Percentiles rank a stretch among this genome's conserved stretches.
Conservation (phyloP, 1,140 invertebrate species). For the Drosophila orena region DNA sequence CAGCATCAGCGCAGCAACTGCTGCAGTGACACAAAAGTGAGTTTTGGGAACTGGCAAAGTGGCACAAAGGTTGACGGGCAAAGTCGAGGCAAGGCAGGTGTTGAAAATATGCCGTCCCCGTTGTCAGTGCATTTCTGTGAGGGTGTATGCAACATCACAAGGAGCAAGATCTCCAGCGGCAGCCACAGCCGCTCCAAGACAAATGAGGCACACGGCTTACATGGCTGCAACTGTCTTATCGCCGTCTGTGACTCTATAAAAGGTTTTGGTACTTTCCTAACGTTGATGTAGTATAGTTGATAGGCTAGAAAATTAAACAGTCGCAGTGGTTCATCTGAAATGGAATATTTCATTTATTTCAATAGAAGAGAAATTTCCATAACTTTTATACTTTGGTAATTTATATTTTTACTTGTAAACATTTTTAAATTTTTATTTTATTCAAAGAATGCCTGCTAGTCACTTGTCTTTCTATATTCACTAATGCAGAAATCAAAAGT, state of each 20-base stretch:
- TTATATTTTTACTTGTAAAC: no score
- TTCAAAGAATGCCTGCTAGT: no score
- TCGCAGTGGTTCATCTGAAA: no score
- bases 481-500: neutral
- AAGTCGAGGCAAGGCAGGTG: constrained; percentile 71
- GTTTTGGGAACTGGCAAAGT: constrained; percentile 81
- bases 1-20: constrained; percentile 35
- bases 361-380: no score
- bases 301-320: neutral
- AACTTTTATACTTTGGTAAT: no score
- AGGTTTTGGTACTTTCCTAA: constrained; percentile 11
- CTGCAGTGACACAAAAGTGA: constrained; percentile 78
- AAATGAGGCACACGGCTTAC: constrained; percentile 70
- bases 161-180: constrained; percentile 6
- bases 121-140: constrained; percentile 62
- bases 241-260: constrained; percentile 16
- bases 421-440: no score
- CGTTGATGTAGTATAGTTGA: constrained; percentile 27
- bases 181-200: constrained; percentile 17
- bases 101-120: constrained; percentile 74
- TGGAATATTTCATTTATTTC: no score
- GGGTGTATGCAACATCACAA: constrained; percentile 45
- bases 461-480: no score
- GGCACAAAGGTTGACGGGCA: constrained; percentile 79
- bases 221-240: constrained; percentile 42